Conservation (phyloP, 2,113 vertebrate genomes). For the Verasper variegatus region DNA sequence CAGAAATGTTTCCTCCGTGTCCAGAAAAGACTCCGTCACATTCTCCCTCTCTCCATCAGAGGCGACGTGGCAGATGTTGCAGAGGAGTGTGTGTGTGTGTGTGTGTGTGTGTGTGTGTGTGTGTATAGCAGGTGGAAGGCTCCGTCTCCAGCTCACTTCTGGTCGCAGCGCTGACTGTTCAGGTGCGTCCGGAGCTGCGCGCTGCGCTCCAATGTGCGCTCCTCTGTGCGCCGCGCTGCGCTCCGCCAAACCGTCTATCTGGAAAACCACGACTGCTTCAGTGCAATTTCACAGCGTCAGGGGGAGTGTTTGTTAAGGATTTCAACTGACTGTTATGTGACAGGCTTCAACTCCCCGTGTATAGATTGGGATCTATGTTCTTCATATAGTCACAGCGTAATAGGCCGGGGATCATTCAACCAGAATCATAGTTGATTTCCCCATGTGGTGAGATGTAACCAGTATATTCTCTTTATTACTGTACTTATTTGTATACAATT, state of each 20-base stretch:
- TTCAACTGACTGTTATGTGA: constrained; percentile 4
- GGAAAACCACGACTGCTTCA: constrained; percentile 19
- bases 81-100: neutral
- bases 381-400: neutral
- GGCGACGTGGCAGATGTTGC: constrained; percentile 31
- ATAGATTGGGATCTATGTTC: neutral
- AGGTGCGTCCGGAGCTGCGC: constrained; percentile 61
- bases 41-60: neutral
- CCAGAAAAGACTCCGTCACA: neutral
- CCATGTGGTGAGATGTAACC: no score
- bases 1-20: constrained; percentile 16
- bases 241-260: constrained; percentile 28
- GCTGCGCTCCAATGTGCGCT: constrained; percentile 41
- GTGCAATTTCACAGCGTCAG: constrained; percentile 41
- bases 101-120: neutral
- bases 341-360: neutral
- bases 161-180: constrained; percentile 7
- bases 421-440: no score
- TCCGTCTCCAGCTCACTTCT: neutral
- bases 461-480: no score
- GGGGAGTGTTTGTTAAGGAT: constrained; percentile 37
- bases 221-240: constrained; percentile 4
- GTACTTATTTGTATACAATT: no score
- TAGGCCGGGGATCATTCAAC: no score
- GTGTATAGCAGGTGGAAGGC: constrained; percentile 26